phyloP scores from a whole-genome alignment of 2,113 vertebrate species.

The Thamnophis sirtalis region DNA sequence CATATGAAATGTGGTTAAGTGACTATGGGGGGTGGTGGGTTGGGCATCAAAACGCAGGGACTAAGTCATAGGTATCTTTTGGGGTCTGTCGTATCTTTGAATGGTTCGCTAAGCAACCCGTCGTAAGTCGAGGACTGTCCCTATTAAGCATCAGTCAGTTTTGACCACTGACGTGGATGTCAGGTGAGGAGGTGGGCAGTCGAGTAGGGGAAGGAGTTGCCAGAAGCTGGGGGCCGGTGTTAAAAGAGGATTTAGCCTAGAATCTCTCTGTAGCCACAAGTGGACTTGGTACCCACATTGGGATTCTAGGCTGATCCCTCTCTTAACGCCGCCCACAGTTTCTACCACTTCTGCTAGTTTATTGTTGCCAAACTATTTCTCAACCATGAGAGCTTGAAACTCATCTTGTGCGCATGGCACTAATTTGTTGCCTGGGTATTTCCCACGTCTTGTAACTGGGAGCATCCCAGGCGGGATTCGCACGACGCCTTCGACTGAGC shows the following conservation, averaged over 20 bases:
- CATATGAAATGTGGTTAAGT: background rate
- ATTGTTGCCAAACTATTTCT: background rate
- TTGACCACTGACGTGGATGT: background rate
- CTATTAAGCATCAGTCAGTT: background rate
- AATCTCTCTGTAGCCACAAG: background rate
- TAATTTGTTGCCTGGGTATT: background rate
- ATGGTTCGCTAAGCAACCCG: background rate
- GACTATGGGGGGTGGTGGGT: no score
- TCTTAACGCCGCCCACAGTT: background rate
- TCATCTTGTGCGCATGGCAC: background rate
- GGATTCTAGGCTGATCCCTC: background rate
- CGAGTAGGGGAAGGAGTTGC: background rate
- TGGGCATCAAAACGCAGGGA: no score
- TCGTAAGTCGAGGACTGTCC: background rate
- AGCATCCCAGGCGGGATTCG: background rate
- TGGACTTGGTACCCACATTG: background rate
- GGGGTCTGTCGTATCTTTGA: background rate
- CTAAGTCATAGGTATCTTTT: background rate
- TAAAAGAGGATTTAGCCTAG: background rate
- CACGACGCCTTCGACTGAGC: background rate
- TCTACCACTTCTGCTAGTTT: background rate
- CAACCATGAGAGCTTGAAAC: background rate
- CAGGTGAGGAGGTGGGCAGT: background rate
- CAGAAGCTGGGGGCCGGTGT: background rate
- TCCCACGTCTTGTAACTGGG: background rate